Evolutionary conservation across 2,888 invertebrate species (phyloP).

Genomic region (Linnaemya tessellans): DNA sequence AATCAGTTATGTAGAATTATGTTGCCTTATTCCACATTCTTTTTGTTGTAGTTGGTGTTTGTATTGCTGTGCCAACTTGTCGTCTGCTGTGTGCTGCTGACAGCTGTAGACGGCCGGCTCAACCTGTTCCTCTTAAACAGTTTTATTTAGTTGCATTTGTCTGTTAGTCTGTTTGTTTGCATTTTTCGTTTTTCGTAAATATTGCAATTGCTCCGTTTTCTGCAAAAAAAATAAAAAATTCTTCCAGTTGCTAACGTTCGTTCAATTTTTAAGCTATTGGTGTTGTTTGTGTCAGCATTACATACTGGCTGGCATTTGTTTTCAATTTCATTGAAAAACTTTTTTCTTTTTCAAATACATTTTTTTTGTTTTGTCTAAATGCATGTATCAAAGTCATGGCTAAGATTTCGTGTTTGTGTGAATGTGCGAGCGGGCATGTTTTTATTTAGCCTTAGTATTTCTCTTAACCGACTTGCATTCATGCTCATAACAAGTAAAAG

Average conservation of each 20-base stretch:
- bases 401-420: conserved; percentile 18
- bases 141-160: conserved; percentile 58
- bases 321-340: conserved; percentile 71
- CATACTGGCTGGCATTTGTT: conserved; percentile 63
- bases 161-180: conserved; percentile 48
- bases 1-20: conserved; percentile 67
- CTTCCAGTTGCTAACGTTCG: conserved; percentile 43
- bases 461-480: conserved; percentile 18
- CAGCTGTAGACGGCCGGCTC: conserved; percentile 67
- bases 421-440: background rate
- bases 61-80: conserved; percentile 50
- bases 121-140: conserved; percentile 69
- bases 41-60: conserved; percentile 42
- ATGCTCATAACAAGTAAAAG: conserved; percentile 57
- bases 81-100: conserved; percentile 66
- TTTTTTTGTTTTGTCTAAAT: background rate
- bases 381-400: conserved; percentile 65
- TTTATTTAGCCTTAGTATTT: conserved; percentile 19
- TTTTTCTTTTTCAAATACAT: no score
- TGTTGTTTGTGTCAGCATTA: conserved; percentile 65
- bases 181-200: conserved; percentile 38
- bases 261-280: conserved; percentile 59
- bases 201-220: conserved; percentile 52
- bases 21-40: conserved; percentile 42
- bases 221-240: no score